A percentile compares a stretch with the other conserved stretches of the same genome.
These are phyloP conservation scores for Cyrtonyx montezumae DNA, from an alignment of 2,113 vertebrate genomes.

Conservation along the genomic window DNA sequence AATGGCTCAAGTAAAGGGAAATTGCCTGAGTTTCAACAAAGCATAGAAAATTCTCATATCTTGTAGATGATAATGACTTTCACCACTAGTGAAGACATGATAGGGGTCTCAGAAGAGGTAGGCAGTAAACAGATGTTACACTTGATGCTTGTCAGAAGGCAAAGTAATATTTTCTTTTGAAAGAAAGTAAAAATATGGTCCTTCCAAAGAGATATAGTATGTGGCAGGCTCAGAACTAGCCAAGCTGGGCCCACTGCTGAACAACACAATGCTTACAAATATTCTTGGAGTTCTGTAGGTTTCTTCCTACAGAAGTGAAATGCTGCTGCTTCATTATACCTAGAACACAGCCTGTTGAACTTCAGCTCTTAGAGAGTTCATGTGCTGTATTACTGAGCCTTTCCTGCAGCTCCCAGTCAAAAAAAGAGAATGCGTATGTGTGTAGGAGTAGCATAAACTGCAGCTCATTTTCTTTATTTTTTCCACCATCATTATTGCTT, in stretches of 20 bases:
- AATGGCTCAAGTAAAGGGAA: background rate
- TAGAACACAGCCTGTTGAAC: background rate
- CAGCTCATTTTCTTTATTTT: slow-evolving; percentile 17
- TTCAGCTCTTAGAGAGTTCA: background rate
- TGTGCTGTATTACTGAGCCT: background rate
- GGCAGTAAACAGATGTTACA: background rate
- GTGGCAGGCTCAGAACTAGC: background rate
- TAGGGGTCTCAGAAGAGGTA: background rate
- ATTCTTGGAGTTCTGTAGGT: background rate
- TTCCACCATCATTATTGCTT: background rate
- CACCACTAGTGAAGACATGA: background rate
- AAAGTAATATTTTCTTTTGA: background rate
- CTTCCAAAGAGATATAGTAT: background rate
- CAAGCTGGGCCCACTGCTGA: background rate
- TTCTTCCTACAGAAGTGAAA: background rate
- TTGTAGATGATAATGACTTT: background rate
- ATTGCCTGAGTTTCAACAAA: background rate
- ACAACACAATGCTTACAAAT: background rate
- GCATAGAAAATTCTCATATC: background rate
- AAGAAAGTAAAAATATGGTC: background rate
- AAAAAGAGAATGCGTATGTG: background rate
- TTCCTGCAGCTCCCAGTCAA: background rate
- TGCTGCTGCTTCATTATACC: background rate
- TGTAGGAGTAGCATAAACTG: slow-evolving; percentile 19
- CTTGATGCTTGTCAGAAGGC: background rate